Base-by-base conservation (phyloP, 30 jellyfish, hydroid and myxozoan species). In the Hydra vulgaris region DNA sequence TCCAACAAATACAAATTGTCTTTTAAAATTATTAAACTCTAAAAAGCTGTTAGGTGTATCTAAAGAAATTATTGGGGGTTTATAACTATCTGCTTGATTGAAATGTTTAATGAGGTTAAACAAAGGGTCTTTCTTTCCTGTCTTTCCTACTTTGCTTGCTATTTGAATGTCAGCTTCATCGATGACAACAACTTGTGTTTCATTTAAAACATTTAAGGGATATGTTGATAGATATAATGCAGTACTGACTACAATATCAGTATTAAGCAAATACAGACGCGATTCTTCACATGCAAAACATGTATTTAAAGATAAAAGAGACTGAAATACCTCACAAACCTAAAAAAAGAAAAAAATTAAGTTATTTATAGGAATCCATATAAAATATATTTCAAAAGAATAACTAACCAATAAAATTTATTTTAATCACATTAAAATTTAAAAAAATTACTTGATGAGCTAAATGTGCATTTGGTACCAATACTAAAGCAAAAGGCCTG, bases 101-200 rank as follows among this genome's bases (percentile, higher is more conserved):
- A 66, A 18, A 87, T 70, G 77, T 27, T 67, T 19, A 85, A 80
- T 17, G 82, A 89, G 21, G 84, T 56, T 79, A 19, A 90, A 70
- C 68, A 82, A 26, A 53, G 92, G 76, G 76, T 66, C 61, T 76
- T 71, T 67, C 77, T 86, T 15, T 84, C 88, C 68, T 77, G 83
- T 52, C 73, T 84, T 71, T 21, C 74, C 87, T 27, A 84, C 54
- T 54, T 67, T 76, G 17, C 79, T 77, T 18, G 84, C 82, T 21
- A 85, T 76, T 76, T 85, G 81, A 8, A 87, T 24, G 53, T 90
- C 97, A 0, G 97, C 95, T 79, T 90, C 97, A 71, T 90, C 97
- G 52, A 90, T 73, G 25, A 90, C 95, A 66, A 88, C 68, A 53
- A 82, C 70, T 52, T 79, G 74, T n/a, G 81, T 79, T 66, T 88